Base-by-base conservation (phyloP, 92 coral and sea anemone species). In the Scolanthus callimorphus region DNA sequence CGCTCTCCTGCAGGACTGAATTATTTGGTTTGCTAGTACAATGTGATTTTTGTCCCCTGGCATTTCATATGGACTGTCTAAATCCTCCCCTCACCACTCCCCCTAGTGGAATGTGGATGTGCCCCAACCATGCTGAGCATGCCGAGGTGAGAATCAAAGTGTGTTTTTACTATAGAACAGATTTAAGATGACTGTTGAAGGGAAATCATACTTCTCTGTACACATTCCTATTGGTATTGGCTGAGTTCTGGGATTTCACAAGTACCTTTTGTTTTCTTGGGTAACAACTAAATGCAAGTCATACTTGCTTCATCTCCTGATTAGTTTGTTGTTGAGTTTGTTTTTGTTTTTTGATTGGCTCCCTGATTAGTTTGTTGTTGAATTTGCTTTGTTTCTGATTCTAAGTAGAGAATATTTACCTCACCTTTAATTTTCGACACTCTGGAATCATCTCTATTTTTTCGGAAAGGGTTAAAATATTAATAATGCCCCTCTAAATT, bases 41-140 rank as follows among this genome's bases (percentile, higher is more conserved):
- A 29, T 92, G 98, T 74, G 98, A 92, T 71, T 92, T 92, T 55
- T 92, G 98, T 67, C 98, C 98, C 8, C 56, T 92, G 55, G 95
- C 92, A 25, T 92, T 92, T 58, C 98, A 92, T 65, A 90, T 86
- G 49, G 95, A 92, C 59, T 92, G 98, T 26, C 53, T 89, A 2
- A 85, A 85, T 49, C 98, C 98, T 8, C 98, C 98, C 0, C 85
- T 92, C 22, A 92, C 98, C 20, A 92, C 95, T 48, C 76, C 66
- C 41, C 98, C 98, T 0, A 61, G 80, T 29, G 98, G 98, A 26
- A 92, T 92, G 98, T 92, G 98, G 98, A 92, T 92, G 98, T 94
- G 96, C 56, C 96, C 99, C 23, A 94, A 94, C 70, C 99, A 94
- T 62, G 96, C 99, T 3, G 99, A 92, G 61, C 98, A 92, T 71